Evolutionary conservation across 1,140 invertebrate species (phyloP).

Genomic region (Augochlora pura): DNA sequence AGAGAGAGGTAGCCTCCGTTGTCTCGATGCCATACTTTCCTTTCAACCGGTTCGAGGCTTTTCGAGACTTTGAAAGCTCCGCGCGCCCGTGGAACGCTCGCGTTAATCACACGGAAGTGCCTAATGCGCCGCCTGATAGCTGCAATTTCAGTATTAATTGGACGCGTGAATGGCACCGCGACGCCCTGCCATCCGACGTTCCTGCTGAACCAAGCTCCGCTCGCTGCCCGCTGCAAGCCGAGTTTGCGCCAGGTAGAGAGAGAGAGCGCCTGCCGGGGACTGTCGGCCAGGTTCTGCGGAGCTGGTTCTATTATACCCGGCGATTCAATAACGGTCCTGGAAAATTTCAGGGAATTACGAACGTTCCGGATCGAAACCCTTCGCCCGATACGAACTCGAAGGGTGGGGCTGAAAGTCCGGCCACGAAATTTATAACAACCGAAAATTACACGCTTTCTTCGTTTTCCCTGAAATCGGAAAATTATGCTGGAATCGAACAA

Average conservation of each 20-base stretch:
- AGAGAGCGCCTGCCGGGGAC: background rate
- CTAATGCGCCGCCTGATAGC: slow-evolving; percentile 35
- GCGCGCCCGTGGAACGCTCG: background rate
- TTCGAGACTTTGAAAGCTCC: slow-evolving; percentile 16
- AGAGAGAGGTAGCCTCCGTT: background rate
- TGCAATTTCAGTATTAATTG: slow-evolving; percentile 43
- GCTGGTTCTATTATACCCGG: background rate
- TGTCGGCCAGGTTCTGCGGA: background rate
- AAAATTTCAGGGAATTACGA: background rate
- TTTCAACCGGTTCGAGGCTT: slow-evolving; percentile 28
- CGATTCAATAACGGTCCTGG: background rate
- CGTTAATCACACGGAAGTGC: slow-evolving; percentile 38
- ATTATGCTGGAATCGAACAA: too few species aligned
- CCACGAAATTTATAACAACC: too few species aligned
- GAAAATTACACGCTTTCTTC: too few species aligned
- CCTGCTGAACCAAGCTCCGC: background rate
- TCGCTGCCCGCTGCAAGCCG: background rate
- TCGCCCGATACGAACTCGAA: too few species aligned
- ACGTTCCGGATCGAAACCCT: background rate
- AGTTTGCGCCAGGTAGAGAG: background rate
- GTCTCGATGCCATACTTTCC: slow-evolving; percentile 1
- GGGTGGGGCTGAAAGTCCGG: too few species aligned
- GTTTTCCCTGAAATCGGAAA: too few species aligned
- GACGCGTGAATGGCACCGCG: slow-evolving; percentile 33
- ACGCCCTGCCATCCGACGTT: background rate